Evolutionary conservation across 2,113 vertebrate species (phyloP).

Genomic region (Hemicordylus capensis): DNA sequence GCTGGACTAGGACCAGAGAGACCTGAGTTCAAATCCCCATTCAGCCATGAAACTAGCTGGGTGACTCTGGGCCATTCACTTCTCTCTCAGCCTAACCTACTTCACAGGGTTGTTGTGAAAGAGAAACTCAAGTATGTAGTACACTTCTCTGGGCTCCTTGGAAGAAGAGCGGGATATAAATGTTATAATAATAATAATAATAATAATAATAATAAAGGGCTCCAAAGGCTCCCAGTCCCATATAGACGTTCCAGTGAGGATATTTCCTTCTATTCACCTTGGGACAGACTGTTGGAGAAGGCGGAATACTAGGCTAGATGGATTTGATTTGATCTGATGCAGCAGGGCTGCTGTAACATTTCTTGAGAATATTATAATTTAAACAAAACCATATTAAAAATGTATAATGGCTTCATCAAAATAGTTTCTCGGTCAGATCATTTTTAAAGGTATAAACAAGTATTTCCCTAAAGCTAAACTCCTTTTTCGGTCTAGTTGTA

Average conservation of each 20-base stretch:
- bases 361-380: background rate
- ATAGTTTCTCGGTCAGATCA: background rate
- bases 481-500: conserved; percentile 14
- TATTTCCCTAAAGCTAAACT: conserved; percentile 2
- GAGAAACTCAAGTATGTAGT: too few relatives aligned
- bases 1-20: too few relatives aligned
- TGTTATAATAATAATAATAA: too few relatives aligned
- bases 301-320: background rate
- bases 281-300: background rate
- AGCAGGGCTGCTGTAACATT: background rate
- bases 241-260: background rate
- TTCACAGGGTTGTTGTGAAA: too few relatives aligned
- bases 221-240: too few relatives aligned
- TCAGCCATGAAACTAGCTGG: too few relatives aligned
- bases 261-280: background rate
- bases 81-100: too few relatives aligned
- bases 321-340: background rate
- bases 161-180: too few relatives aligned
- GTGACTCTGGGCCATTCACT: too few relatives aligned
- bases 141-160: too few relatives aligned
- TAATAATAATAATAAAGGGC: too few relatives aligned
- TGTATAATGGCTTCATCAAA: background rate
- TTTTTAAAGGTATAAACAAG: background rate
- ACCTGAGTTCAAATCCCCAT: too few relatives aligned
- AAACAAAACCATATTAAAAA: background rate